phyloP scores from a whole-genome alignment of 2,797 vertebrate genomes.

The Vespertilio murinus region DNA sequence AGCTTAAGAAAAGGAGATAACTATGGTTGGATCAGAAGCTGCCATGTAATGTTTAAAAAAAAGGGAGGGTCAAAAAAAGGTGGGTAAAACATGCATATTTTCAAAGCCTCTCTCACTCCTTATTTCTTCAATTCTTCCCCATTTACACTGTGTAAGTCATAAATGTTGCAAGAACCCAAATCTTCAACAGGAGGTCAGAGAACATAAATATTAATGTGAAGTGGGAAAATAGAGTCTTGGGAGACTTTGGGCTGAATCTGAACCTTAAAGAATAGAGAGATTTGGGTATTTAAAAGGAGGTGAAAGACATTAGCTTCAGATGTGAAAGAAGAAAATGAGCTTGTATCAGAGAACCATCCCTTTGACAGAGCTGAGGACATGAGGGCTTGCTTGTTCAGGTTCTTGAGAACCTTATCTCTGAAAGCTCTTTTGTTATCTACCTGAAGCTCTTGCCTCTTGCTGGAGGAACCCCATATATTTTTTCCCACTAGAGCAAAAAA shows the following conservation, averaged over 20 bases:
- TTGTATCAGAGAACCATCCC: background rate
- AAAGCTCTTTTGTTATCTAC: background rate
- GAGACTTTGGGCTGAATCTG: background rate
- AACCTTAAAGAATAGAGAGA: background rate
- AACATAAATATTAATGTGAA: background rate
- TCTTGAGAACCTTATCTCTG: background rate
- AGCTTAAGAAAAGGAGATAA: slow-evolving; percentile 6
- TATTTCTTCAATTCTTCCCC: background rate
- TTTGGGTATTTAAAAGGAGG: background rate
- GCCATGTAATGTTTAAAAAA: background rate
- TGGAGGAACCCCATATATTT: background rate
- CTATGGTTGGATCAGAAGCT: background rate
- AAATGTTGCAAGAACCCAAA: background rate
- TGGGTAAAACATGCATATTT: background rate
- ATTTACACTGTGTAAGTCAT: background rate
- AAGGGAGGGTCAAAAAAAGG: background rate
- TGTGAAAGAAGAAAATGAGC: background rate
- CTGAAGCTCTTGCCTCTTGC: background rate
- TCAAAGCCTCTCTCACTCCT: background rate
- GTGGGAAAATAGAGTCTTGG: background rate
- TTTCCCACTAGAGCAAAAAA: background rate
- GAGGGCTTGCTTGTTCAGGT: background rate
- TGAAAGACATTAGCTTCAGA: background rate
- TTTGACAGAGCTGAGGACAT: background rate
- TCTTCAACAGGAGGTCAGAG: background rate